phyloP scores from a whole-genome alignment of 1,140 invertebrate species.

The Diabrotica undecimpunctata region DNA sequence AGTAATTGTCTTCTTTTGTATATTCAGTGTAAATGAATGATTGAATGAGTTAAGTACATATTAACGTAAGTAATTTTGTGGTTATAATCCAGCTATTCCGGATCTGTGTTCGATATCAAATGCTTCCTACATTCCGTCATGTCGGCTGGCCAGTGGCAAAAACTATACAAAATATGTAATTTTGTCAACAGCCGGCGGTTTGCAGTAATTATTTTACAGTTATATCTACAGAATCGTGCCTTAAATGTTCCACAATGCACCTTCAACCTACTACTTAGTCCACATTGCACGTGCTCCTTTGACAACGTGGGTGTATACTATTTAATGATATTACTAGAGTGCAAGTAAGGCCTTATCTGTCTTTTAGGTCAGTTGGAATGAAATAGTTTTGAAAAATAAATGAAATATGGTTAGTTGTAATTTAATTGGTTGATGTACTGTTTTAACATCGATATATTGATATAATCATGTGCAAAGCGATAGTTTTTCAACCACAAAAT shows the following conservation, averaged over 20 bases:
- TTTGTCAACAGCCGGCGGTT: conserved; percentile 24
- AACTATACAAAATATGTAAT: conserved; percentile 24
- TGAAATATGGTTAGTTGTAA: no score
- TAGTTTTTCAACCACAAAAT: no score
- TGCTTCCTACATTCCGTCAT: conserved; percentile 30
- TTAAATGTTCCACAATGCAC: conserved; percentile 19
- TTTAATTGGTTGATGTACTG: no score
- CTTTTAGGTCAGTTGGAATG: not conserved
- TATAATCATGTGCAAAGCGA: no score
- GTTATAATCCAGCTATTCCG: not conserved
- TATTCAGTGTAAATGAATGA: no score
- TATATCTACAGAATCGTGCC: conserved; percentile 20
- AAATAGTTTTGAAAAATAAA: not conserved
- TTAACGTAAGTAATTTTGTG: no score
- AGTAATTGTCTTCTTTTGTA: no score
- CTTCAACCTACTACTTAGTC: conserved; percentile 22
- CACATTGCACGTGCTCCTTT: conserved; percentile 17
- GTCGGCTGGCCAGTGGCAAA: conserved; percentile 21
- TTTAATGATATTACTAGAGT: conserved; percentile 17
- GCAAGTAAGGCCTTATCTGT: not conserved
- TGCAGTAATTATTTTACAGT: conserved; percentile 17
- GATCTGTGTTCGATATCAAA: conserved; percentile 1
- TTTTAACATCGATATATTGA: no score
- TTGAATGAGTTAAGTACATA: not conserved
- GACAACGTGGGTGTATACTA: conserved; percentile 16